phyloP scores from a whole-genome alignment of 2,888 invertebrate species.

The Drosophila barbarae region DNA sequence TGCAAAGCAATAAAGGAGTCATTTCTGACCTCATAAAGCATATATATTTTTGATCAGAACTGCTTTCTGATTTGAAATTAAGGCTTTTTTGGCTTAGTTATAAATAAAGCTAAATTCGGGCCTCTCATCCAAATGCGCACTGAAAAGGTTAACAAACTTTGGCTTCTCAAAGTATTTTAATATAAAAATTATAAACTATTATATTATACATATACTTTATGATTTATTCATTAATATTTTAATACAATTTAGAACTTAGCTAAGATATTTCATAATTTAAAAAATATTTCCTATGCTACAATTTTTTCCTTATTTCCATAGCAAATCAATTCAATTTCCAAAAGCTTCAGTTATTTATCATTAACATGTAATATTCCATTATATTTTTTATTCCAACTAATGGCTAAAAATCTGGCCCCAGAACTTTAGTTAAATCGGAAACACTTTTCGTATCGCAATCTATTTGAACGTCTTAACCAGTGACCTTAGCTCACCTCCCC shows the following conservation, averaged over 20 bases:
- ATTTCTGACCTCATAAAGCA: not conserved
- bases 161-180: no score
- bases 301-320: not conserved
- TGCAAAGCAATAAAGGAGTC: not conserved
- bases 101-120: no score
- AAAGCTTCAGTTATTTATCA: not conserved
- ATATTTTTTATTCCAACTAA: not conserved
- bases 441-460: not conserved
- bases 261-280: not conserved
- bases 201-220: no score
- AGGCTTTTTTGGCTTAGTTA: no score
- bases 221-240: not conserved
- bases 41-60: not conserved
- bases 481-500: slow-evolving; percentile 22
- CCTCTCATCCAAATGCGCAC: no score
- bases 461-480: slow-evolving; percentile 29
- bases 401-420: not conserved
- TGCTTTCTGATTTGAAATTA: no score
- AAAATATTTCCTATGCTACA: not conserved
- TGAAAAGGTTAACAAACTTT: no score
- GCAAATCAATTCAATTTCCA: not conserved
- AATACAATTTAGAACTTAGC: not conserved
- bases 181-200: not conserved
- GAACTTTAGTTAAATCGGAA: not conserved
- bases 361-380: not conserved